Conservation (phyloP, 1,140 invertebrate genomes). For the Hypothenemus hampei region DNA sequence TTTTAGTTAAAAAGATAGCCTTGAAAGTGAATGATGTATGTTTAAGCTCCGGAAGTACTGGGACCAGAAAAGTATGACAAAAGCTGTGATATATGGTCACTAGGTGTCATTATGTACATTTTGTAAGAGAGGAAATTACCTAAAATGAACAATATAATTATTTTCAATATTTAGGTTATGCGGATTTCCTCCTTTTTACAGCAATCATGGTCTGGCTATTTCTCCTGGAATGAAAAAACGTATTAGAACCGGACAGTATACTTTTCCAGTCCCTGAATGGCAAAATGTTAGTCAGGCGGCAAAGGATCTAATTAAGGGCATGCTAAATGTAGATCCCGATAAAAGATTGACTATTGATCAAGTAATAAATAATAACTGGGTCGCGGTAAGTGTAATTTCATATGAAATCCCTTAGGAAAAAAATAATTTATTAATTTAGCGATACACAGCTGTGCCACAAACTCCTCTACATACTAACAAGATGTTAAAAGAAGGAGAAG, state of each 20-base stretch:
- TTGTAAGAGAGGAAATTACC: constrained; percentile 57
- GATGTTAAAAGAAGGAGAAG: constrained; percentile 83
- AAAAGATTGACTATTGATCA: constrained; percentile 85
- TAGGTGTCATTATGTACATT: constrained; percentile 98
- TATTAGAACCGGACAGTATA: constrained; percentile 92
- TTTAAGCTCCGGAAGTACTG: constrained; percentile 86
- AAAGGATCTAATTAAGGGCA: constrained; percentile 89
- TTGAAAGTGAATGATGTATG: neutral
- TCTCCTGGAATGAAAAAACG: constrained; percentile 99
- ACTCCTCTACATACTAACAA: constrained; percentile 88
- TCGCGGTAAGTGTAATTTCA: constrained; percentile 62
- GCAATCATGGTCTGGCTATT: constrained; percentile 93
- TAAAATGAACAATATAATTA: neutral
- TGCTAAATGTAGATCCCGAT: constrained; percentile 89
- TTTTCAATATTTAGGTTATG: constrained; percentile 64
- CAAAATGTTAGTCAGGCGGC: constrained; percentile 88
- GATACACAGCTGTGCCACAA: constrained; percentile 85
- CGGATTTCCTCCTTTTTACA: constrained; percentile 98
- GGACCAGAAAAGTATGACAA: constrained; percentile 98
- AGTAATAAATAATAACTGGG: constrained; percentile 88
- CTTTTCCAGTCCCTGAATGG: constrained; percentile 96
- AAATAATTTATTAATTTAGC: constrained; percentile 47
- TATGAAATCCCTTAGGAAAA: neutral
- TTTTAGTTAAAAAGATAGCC: constrained; percentile 9
- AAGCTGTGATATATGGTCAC: constrained; percentile 97